Evolutionary conservation across 2,797 vertebrate genomes (phyloP).

Genomic region (Lepilemur septentrionalis): DNA sequence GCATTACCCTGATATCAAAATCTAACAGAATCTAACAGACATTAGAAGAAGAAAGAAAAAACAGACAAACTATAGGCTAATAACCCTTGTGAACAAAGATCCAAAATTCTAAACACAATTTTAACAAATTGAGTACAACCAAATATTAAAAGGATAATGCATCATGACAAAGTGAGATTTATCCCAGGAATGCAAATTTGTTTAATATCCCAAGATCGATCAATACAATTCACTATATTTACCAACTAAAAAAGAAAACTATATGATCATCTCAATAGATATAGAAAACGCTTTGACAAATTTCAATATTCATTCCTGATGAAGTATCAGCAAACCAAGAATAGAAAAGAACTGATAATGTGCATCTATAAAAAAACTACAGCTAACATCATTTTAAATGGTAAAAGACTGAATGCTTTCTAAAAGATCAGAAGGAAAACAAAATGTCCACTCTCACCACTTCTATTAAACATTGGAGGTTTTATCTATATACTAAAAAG

Average conservation of each 20-base stretch:
- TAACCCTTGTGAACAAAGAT: not conserved
- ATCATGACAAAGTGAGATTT: not conserved
- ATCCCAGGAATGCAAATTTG: not conserved
- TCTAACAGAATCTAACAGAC: not conserved
- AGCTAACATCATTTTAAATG: conserved; percentile 20
- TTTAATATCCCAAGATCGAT: not conserved
- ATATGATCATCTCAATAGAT: not conserved
- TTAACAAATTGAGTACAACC: not conserved
- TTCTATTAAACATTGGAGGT: not conserved
- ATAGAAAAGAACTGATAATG: not conserved
- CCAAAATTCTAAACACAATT: conserved; percentile 4
- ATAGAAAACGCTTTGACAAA: not conserved
- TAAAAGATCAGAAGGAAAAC: not conserved
- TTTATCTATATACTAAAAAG: not conserved
- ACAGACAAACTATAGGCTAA: not conserved
- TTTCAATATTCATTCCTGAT: not conserved
- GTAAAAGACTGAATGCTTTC: not conserved
- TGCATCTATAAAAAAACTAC: not conserved
- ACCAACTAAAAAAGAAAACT: not conserved
- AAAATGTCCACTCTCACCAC: not conserved
- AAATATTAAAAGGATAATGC: conserved; percentile 16
- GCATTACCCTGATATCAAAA: not conserved
- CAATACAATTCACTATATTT: not conserved
- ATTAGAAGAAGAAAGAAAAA: not conserved
- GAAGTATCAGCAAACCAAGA: conserved; percentile 6